Evolutionary conservation across 35 echinoderm and acorn worm species (phyloP).

Genomic region (Amphiura filiformis): DNA sequence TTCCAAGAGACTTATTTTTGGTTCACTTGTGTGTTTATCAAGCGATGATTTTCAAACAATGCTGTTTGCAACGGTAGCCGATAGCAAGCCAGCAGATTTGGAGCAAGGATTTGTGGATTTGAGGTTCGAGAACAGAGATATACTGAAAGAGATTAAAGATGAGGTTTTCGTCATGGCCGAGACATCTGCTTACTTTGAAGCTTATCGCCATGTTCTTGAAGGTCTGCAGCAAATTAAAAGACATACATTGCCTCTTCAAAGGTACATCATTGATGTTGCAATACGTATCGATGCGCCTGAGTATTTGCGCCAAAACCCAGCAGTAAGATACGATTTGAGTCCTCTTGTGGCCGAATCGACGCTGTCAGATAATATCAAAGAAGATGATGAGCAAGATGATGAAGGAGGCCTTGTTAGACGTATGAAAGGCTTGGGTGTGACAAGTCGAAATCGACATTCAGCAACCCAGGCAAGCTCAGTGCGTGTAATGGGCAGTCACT

Average conservation of each 20-base stretch:
- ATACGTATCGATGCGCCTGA: constrained; percentile 28
- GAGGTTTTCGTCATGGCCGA: constrained; percentile 78
- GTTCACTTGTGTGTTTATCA: constrained; percentile 84
- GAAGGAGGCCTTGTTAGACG: neutral
- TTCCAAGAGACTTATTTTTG: constrained; percentile 58
- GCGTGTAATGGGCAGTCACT: constrained; percentile 17
- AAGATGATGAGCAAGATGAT: neutral
- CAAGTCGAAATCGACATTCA: neutral
- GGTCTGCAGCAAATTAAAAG: constrained; percentile 66
- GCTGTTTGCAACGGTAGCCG: constrained; percentile 80
- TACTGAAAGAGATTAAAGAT: constrained; percentile 7
- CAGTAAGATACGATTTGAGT: constrained; percentile 58
- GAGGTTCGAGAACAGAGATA: constrained; percentile 35
- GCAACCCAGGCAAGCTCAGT: neutral
- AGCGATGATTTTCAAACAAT: constrained; percentile 69
- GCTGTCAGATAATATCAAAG: neutral
- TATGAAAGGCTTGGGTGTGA: neutral
- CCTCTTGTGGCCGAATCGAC: constrained; percentile 13
- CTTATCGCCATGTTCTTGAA: constrained; percentile 80
- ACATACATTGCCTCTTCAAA: constrained; percentile 52
- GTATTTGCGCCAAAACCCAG: constrained; percentile 47
- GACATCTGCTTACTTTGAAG: constrained; percentile 94
- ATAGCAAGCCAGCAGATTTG: constrained; percentile 57
- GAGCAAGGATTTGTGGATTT: constrained; percentile 69
- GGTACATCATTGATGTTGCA: constrained; percentile 68